Evolutionary conservation across 2,888 invertebrate species (phyloP).

Genomic region (Hanleya hanleyi): DNA sequence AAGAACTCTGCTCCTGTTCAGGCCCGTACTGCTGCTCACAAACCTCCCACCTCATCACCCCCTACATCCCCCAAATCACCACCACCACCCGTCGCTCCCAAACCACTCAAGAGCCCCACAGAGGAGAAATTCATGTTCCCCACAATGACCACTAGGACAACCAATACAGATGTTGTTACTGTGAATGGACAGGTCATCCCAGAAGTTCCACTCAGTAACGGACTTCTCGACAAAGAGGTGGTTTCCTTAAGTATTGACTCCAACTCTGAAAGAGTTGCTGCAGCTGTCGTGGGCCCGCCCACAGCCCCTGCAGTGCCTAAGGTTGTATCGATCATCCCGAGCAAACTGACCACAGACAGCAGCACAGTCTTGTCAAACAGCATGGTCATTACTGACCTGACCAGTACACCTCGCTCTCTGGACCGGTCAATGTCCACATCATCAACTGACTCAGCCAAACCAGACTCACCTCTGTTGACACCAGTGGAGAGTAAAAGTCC

Average conservation of each 20-base stretch:
- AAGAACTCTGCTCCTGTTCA: slow-evolving; percentile 13
- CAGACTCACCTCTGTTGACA: neutral
- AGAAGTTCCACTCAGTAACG: neutral
- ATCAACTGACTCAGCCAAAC: slow-evolving; percentile 1
- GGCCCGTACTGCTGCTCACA: too few relatives aligned
- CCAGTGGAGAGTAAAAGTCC: neutral
- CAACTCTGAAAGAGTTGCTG: neutral
- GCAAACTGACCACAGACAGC: too few relatives aligned
- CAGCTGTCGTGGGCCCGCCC: neutral
- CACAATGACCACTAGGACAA: neutral
- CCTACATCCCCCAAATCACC: slow-evolving; percentile 8
- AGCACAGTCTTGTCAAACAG: too few relatives aligned
- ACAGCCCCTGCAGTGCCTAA: neutral
- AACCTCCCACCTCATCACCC: slow-evolving; percentile 16
- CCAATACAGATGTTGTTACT: neutral
- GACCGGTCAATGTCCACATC: neutral
- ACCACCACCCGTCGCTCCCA: slow-evolving; percentile 2
- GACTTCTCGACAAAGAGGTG: neutral
- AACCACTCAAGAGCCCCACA: neutral
- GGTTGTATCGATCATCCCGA: too few relatives aligned
- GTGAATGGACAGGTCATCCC: neutral
- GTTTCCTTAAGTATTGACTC: neutral
- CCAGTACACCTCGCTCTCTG: too few relatives aligned
- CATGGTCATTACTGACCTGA: too few relatives aligned
- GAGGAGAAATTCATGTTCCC: neutral